Evolutionary conservation across 2,888 invertebrate genomes (phyloP), one percentile per base, ranked within the genome.

Genomic region (Neoitamus cyanurus): DNA sequence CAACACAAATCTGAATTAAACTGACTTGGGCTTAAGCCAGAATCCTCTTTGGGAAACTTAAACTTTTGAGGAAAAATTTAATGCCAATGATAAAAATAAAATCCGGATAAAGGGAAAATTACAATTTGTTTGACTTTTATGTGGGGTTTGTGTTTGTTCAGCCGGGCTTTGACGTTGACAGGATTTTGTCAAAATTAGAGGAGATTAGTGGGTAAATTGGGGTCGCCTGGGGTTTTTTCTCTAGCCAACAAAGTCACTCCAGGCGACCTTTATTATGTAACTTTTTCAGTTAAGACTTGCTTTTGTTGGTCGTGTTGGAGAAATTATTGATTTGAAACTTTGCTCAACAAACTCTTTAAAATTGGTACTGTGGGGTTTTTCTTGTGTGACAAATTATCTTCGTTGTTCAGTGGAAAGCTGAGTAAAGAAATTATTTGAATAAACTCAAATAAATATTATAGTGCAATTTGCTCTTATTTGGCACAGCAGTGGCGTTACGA

Each of bases 1-100:
- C 80, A 80, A 80, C 68, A 80, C 80, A 80, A 80, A 80, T 80
- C 80, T 80, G 58, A 31, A 58, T 58, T 80, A 80, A 80, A 68
- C 68, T 20, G 58, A 80, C 80, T 80, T 34, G 34, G 80, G 80
- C 48, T 80, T 80, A 80, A 80, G 68, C 58, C 58, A 20, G 48
- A 80, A 80, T 80, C 80, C 80, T 15, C 58, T 80, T 30, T 75
- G 4, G 75, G 42, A 58, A 68, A 75, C 7, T 37, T 42, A 37
- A 80, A 80, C 37, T 30, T 80, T 68, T 80, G 37, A 80, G 80
- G 31, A 80, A 80, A 80, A 58, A 58, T 80, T 80, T 80, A 80
- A 80, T 80, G 48, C 58, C 48, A 80, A 80, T 80, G 80, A 80
- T 58, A 80, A 80, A 80, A 80, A 58, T 7, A 48, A 36, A 34